These are phyloP conservation scores for Drosophila sordidapex DNA, from an alignment of 2,888 invertebrate species.

Conservation along the genomic window DNA sequence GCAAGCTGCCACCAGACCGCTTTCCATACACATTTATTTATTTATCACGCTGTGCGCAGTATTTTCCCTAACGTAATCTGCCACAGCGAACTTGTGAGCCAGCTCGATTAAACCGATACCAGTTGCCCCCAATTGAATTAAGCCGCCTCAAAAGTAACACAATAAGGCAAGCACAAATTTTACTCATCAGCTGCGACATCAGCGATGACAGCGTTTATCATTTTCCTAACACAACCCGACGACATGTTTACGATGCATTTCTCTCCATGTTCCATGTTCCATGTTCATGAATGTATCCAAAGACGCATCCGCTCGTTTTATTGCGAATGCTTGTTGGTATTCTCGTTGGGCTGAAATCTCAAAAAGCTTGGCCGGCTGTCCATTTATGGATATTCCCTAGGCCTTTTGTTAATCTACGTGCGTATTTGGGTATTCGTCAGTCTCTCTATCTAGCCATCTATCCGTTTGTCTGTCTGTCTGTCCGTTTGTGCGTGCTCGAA, in stretches of 20 bases:
- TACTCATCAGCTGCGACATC: background rate
- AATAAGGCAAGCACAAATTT: background rate
- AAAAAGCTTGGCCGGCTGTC: constrained; percentile 44
- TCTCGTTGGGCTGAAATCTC: constrained; percentile 65
- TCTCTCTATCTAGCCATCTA: background rate
- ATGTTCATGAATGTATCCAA: background rate
- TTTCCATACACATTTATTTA: background rate
- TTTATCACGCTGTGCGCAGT: background rate
- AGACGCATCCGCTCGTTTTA: constrained; percentile 31
- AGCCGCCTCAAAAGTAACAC: background rate
- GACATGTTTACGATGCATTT: constrained; percentile 74
- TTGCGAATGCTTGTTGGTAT: constrained; percentile 57
- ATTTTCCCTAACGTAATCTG: background rate
- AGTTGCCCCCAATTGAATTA: background rate
- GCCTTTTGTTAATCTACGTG: constrained; percentile 4
- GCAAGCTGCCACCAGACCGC: constrained; percentile 2
- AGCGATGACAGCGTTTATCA: constrained; percentile 17
- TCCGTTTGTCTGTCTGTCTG: constrained; percentile 13
- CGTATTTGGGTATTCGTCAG: background rate
- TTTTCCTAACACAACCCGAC: constrained; percentile 65
- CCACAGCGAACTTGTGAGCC: background rate
- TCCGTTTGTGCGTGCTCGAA: constrained; percentile 40
- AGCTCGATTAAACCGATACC: background rate
- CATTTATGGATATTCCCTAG: constrained; percentile 41
- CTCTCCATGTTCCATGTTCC: constrained; percentile 14